phyloP scores from a whole-genome alignment of 2,113 vertebrate species.

The Urocynchramus pylzowi region DNA sequence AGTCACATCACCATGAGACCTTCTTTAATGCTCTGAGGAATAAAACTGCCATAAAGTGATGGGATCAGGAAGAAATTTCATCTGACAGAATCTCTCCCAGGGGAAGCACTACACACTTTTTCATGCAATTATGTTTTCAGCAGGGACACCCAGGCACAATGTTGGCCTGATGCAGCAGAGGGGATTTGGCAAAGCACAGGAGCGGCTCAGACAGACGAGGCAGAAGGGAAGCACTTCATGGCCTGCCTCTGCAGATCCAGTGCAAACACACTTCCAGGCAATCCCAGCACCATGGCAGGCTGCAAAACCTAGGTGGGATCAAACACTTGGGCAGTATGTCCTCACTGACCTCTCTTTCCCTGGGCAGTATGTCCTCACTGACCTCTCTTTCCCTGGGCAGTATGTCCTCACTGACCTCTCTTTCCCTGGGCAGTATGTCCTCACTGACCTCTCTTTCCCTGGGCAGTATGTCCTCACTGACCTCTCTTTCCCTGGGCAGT shows the following conservation, averaged over 20 bases:
- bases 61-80: not conserved
- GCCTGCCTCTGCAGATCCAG: not conserved
- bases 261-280: not conserved
- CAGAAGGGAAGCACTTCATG: not conserved
- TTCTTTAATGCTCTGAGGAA: not conserved
- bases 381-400: not conserved
- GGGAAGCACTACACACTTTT: not conserved
- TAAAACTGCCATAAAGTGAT: not conserved
- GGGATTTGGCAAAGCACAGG: not conserved
- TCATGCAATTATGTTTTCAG: not conserved
- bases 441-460: not conserved
- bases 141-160: not conserved
- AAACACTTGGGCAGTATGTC: rapidly evolving
- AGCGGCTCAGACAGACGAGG: not conserved
- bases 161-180: rapidly evolving
- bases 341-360: not conserved
- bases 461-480: not conserved
- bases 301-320: not conserved
- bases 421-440: rapidly evolving
- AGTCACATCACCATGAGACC: not conserved
- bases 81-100: not conserved
- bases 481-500: not conserved
- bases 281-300: not conserved
- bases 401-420: not conserved
- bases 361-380: not conserved